Evolutionary conservation across 2,888 invertebrate genomes (phyloP), one percentile per base, ranked within the genome.

Genomic region (Drosophila acutilabella): DNA sequence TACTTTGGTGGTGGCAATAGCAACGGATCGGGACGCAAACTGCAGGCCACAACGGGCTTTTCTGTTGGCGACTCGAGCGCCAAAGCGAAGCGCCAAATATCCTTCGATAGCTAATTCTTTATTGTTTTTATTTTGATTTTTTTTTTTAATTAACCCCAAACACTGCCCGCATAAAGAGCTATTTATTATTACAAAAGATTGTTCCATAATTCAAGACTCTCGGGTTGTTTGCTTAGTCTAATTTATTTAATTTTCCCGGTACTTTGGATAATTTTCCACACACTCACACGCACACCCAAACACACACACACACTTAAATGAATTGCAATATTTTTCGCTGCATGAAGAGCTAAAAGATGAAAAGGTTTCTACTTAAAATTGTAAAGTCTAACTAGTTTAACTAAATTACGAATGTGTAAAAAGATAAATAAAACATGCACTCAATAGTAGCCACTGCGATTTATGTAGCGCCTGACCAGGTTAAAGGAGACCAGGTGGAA

Each of bases 81-180:
- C 89, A 93, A 94, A 79, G 94, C 94, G 1, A 92, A 94, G 14
- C 91, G 94, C 36, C 94, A 94, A 88, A 94, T 95, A 81, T 93
- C 93, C 81, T 94, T 95, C 84, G 94, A 94, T 89, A 94, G 93
- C 57, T 91, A 84, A 87, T 61, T 48, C 33, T 40, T 14, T n/a
- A 23, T 41, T 23, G 2, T 13, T 36, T 36, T 33, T 10, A 10
- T 10, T 33, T n/a, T 40, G 3, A 0, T 8, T 45, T 56, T 44
- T 26, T 44, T 18, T 60, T n/a, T 51, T 36, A 13, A 30, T 30
- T 30, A 30, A 30, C 4, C 52, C 7, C 40, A 36, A 52, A 18
- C 16, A 45, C 36, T 18, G 47, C 42, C 26, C 33, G 26, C 47
- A 48, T 14, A 20, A 59, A 13, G 23, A 42, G 36, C 8, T 71